Evolutionary conservation across 2,113 vertebrate species (phyloP).

Genomic region (Tangachromis dhanisi): DNA sequence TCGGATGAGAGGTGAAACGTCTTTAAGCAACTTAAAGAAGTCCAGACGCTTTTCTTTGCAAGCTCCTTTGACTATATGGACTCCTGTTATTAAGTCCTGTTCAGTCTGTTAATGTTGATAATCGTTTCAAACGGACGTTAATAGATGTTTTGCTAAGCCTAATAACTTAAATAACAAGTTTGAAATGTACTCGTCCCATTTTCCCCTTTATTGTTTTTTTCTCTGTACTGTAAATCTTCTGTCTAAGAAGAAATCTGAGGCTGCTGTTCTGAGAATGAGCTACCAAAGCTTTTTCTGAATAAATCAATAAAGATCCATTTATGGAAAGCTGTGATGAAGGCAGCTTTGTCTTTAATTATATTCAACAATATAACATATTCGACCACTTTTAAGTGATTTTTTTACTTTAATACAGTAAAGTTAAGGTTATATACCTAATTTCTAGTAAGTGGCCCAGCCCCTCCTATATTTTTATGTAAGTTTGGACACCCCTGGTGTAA

Average conservation of each 20-base stretch:
- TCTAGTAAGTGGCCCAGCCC: not conserved
- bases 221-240: rapidly evolving
- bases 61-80: rapidly evolving
- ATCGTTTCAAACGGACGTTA: rapidly evolving
- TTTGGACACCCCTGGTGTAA: not conserved
- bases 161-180: not conserved
- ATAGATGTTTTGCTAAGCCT: not conserved
- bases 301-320: not conserved
- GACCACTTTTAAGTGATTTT: not conserved
- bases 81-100: not conserved
- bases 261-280: not conserved
- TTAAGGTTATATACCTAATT: not conserved
- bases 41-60: too few species aligned
- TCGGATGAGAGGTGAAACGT: too few species aligned
- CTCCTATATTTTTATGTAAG: not conserved
- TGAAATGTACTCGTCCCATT: not conserved
- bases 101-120: not conserved
- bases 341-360: not conserved
- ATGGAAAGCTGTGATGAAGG: not conserved
- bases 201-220: not conserved
- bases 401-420: not conserved
- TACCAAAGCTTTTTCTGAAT: not conserved
- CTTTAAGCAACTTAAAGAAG: too few species aligned
- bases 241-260: not conserved
- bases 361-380: not conserved